Evolutionary conservation across 2,113 vertebrate genomes (phyloP).

Genomic region (Bos taurus): ARS-UCD2.0 NC_037335.1:43285501-43286000

Average conservation of each 20-base stretch:
- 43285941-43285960: not conserved
- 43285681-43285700: not conserved
- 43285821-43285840: not conserved
- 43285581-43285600: not conserved
- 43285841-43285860: not conserved
- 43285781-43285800: not conserved
- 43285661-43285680: constrained; percentile 9
- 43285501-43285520: not conserved
- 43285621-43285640: not conserved
- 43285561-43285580: not conserved
- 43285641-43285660: not conserved
- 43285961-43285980: not conserved
- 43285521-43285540: not conserved
- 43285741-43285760: not conserved
- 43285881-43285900: not conserved
- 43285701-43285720: constrained; percentile 26
- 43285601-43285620: not conserved
- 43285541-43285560: not conserved
- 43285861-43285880: constrained; percentile 7
- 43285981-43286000: not conserved
- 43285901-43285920: not conserved
- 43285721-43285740: not conserved
- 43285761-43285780: not conserved
- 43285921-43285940: not conserved
- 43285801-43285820: not conserved